A percentile compares a stretch with the other conserved stretches of the same genome.
Evolutionary conservation across 2,888 invertebrate genomes (phyloP).

Genomic region (Cecidostiba fungosa): DNA sequence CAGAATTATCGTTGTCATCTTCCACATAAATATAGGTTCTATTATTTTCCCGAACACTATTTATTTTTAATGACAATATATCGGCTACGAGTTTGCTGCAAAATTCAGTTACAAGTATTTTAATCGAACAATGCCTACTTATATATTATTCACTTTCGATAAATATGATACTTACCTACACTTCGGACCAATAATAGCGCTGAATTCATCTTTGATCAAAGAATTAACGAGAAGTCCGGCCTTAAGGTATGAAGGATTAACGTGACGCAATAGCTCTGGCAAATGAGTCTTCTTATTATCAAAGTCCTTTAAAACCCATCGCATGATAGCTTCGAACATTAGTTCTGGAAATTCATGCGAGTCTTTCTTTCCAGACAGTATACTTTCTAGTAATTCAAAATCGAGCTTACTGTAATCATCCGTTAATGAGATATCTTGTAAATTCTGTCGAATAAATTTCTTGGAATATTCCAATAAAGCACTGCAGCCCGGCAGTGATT

Average conservation of each 20-base stretch:
- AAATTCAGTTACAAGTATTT: neutral
- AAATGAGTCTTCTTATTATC: neutral
- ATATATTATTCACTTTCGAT: too few species aligned
- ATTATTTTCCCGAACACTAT: too few species aligned
- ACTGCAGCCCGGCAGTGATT: too few species aligned
- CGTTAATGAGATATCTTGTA: neutral
- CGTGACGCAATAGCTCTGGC: neutral
- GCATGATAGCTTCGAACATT: neutral
- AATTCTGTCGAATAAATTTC: neutral
- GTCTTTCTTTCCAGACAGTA: neutral
- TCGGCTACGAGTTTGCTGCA: neutral
- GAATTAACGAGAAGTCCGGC: neutral
- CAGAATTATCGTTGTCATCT: neutral
- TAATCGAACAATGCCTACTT: too few species aligned
- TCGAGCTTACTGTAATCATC: neutral
- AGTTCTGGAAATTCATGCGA: neutral
- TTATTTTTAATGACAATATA: neutral
- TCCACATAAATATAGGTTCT: too few species aligned
- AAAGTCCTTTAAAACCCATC: neutral
- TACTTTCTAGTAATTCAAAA: neutral
- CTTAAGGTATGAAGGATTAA: neutral
- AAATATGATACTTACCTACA: neutral
- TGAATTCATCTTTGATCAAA: neutral
- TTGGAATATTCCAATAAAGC: too few species aligned
- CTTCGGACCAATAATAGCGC: neutral